Evolutionary conservation across 2,113 vertebrate genomes (phyloP).

Genomic region (Tragelaphus scriptus): DNA sequence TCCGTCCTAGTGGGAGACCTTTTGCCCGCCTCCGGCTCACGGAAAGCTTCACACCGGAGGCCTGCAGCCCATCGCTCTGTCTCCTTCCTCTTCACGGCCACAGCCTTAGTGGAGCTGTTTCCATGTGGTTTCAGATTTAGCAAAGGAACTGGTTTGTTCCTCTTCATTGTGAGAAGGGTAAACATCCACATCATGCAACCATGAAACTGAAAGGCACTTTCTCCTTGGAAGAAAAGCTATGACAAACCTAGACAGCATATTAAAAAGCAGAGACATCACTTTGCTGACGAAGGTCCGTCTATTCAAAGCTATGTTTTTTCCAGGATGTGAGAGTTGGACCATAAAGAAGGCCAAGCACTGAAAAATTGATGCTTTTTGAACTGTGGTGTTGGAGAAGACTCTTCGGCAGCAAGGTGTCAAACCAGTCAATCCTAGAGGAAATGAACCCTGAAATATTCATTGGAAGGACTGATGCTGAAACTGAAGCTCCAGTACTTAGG

Average conservation of each 20-base stretch:
- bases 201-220: neutral
- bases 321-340: neutral
- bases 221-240: neutral
- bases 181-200: neutral
- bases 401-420: neutral
- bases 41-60: neutral
- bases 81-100: rapidly evolving
- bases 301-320: neutral
- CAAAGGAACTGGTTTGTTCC: neutral
- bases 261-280: neutral
- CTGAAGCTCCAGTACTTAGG: neutral
- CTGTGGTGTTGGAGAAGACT: neutral
- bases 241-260: neutral
- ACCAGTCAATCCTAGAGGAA: neutral
- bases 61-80: rapidly evolving
- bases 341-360: neutral
- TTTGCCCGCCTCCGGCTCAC: neutral
- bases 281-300: neutral
- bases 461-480: neutral
- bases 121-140: neutral
- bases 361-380: neutral
- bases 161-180: neutral
- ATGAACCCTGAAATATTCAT: neutral
- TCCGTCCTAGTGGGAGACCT: neutral
- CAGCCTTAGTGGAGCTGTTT: neutral